Evolutionary conservation across 2,888 invertebrate genomes (phyloP).

Genomic region (Linnaemya tessellans): DNA sequence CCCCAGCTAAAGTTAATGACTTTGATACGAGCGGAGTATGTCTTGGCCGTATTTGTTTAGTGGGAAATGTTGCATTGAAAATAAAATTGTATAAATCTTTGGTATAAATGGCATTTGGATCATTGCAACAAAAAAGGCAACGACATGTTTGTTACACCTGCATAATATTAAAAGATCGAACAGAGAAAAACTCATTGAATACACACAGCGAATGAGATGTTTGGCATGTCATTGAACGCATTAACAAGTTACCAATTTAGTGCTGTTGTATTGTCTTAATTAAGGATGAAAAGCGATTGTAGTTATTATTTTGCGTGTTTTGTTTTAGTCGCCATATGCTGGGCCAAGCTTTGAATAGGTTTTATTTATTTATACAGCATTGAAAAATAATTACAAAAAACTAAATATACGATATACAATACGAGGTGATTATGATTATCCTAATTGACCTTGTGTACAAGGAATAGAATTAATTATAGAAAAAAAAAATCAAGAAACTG

Average conservation of each 20-base stretch:
- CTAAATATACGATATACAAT: too few species aligned
- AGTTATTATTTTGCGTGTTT: not conserved
- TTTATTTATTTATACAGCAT: too few species aligned
- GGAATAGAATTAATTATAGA: too few species aligned
- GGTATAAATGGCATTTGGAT: conserved; percentile 28
- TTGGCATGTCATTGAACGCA: conserved; percentile 39
- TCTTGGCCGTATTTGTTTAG: conserved; percentile 27
- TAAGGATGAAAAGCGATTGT: not conserved
- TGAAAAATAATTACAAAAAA: too few species aligned
- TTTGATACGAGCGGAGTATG: conserved; percentile 33
- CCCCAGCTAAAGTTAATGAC: conserved; percentile 54
- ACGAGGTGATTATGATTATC: too few species aligned
- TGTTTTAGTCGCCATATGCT: not conserved
- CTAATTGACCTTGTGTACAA: too few species aligned
- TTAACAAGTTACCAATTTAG: conserved; percentile 33
- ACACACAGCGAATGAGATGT: conserved; percentile 1
- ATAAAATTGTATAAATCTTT: conserved; percentile 22
- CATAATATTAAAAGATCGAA: conserved; percentile 16
- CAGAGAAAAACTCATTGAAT: conserved; percentile 14
- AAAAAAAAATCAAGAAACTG: too few species aligned
- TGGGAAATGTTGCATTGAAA: conserved; percentile 56
- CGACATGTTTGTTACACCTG: conserved; percentile 62
- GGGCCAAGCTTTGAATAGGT: too few species aligned
- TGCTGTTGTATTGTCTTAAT: conserved; percentile 2
- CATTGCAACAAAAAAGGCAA: conserved; percentile 43